These are phyloP conservation scores for Colinus virginianus DNA, from an alignment of 2,113 vertebrate genomes.

Conservation along the genomic window DNA sequence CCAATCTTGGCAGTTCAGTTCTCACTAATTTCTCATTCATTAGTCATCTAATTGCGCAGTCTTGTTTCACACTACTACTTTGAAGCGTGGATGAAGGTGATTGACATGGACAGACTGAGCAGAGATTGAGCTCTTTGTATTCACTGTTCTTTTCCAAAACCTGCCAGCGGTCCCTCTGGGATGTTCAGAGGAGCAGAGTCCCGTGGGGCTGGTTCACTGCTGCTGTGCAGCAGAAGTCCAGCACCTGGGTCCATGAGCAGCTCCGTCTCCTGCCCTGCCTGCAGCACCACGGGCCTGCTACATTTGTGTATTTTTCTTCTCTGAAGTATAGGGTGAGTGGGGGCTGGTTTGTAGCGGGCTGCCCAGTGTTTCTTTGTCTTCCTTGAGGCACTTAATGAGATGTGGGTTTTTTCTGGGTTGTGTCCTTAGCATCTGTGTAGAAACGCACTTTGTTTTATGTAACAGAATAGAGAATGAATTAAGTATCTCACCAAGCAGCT, in stretches of 20 bases:
- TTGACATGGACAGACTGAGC: not conserved
- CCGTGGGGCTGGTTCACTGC: not conserved
- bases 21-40: not conserved
- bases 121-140: not conserved
- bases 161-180: not conserved
- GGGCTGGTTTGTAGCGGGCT: not conserved
- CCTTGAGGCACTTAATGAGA: not conserved
- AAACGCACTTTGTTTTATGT: rapidly evolving
- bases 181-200: not conserved
- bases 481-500: not conserved
- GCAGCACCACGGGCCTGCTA: not conserved
- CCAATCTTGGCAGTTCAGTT: not conserved
- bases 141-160: not conserved
- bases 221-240: not conserved
- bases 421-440: not conserved
- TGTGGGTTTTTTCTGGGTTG: not conserved
- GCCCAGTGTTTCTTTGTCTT: not conserved
- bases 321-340: not conserved
- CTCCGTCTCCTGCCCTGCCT: not conserved
- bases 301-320: not conserved
- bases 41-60: not conserved
- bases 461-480: not conserved
- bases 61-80: not conserved
- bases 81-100: not conserved
- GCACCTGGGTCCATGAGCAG: not conserved